Conservation (phyloP, 2,888 invertebrate species). For the Megalurothrips usitatus region DNA sequence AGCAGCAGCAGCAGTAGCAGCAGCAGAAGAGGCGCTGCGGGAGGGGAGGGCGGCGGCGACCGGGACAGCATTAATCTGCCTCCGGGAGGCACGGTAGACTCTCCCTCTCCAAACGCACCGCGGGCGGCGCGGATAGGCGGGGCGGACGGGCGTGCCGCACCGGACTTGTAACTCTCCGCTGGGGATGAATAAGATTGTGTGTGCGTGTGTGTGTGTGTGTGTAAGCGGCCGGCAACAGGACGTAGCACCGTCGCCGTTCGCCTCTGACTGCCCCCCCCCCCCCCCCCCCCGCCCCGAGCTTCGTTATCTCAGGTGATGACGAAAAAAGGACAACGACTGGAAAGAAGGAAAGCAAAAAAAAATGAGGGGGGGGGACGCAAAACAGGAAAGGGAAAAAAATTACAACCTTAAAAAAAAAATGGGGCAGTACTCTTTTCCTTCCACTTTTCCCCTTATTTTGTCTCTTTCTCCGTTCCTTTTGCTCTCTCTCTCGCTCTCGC, state of each 20-base stretch:
- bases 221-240: no score
- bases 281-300: not conserved
- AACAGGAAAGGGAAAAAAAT: not conserved
- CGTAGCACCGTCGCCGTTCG: not conserved
- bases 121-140: no score
- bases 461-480: not conserved
- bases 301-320: constrained; percentile 26
- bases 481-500: not conserved
- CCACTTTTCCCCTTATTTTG: not conserved
- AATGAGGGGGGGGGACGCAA: not conserved
- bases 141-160: no score
- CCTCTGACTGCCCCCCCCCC: not conserved
- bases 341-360: not conserved
- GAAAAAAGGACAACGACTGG: constrained; percentile 1
- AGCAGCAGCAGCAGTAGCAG: not conserved
- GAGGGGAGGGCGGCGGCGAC: not conserved
- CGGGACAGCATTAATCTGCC: not conserved
- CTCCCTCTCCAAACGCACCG: no score
- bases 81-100: no score
- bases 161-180: no score
- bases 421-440: not conserved
- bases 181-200: no score
- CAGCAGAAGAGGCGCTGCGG: not conserved
- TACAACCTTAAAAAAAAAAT: not conserved
- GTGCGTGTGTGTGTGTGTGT: no score